Evolutionary conservation across 2,113 vertebrate genomes (phyloP), one percentile per base, ranked within the genome.

Genomic region (Cottus gobio): DNA sequence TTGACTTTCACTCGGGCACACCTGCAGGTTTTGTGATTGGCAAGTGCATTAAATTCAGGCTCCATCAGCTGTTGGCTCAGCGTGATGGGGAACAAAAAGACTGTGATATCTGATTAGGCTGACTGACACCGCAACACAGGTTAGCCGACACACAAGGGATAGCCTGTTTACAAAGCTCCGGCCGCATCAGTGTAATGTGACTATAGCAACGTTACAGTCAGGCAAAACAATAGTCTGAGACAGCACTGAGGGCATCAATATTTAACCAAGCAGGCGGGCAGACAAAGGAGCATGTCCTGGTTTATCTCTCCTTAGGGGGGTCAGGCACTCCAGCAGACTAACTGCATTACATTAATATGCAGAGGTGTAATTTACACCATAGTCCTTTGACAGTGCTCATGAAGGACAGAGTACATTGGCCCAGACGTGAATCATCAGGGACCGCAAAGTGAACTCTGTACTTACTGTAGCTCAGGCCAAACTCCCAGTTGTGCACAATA

Each of bases 321-420:
- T 64, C 37, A 74, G 31, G 24, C 64, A 34, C 68, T 82, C 52
- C 68, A 39, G 61, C 56, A 56, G 52, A 60, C 75, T 89, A 88
- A 89, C 85, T 91, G 77, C 77, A 72, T 88, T 80, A 75, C 70
- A 90, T 84, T 77, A 73, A 46, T 64, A 85, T 81, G 78, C 83
- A 84, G 72, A 63, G 13, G 30, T 79, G 75, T 83, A 68, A 83
- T 89, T 87, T 77, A 75, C 72, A 89, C 80, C 54, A 62, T 76
- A 80, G 82, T 84, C 79, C 77, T 84, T 69, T 71, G 82, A 77
- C 58, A 42, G 56, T 10, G 20, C 11, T 67, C 52, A n/a, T 44
- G 57, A 61, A 71, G 70, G 31, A 74, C 67, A 65, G 15, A 12
- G 46, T 30, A 63, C 74, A 58, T 79, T 26, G 54, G 68, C 50